A percentile compares a stretch with the other conserved stretches of the same genome.
Conservation (phyloP, 2,113 vertebrate genomes). For the Isurus oxyrinchus region DNA sequence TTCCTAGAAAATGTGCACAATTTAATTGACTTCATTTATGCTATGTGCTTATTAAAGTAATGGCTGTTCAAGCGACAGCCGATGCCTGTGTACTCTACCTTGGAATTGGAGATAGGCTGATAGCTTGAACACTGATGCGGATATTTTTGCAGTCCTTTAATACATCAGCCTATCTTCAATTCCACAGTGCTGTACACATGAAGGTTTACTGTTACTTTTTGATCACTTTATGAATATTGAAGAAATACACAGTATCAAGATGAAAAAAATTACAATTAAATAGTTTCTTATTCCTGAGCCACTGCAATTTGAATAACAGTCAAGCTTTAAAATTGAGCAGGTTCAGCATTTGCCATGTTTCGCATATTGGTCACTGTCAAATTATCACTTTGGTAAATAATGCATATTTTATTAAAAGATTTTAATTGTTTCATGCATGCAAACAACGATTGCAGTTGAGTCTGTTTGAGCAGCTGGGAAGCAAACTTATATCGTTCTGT, state of each 20-base stretch:
- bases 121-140: constrained; percentile 8
- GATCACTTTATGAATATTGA: constrained; percentile 33
- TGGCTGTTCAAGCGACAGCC: not conserved
- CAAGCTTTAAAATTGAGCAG: constrained; percentile 9
- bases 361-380: not conserved
- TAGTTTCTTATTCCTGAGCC: not conserved
- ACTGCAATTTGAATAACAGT: not conserved
- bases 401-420: not conserved
- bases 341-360: not conserved
- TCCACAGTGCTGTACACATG: not conserved
- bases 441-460: not conserved
- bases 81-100: constrained; percentile 15
- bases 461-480: constrained; percentile 10
- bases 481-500: constrained; percentile 18
- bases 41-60: not conserved
- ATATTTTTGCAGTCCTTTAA: constrained; percentile 3
- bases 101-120: not conserved
- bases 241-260: not conserved
- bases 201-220: constrained; percentile 14
- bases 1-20: not conserved
- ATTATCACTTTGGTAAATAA: not conserved
- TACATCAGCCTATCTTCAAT: constrained; percentile 22
- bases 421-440: not conserved
- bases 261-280: constrained; percentile 25
- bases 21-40: constrained; percentile 23